These are phyloP conservation scores for Catamblyrhynchus diadema DNA, from an alignment of 2,797 vertebrate genomes.

Conservation along the genomic window DNA sequence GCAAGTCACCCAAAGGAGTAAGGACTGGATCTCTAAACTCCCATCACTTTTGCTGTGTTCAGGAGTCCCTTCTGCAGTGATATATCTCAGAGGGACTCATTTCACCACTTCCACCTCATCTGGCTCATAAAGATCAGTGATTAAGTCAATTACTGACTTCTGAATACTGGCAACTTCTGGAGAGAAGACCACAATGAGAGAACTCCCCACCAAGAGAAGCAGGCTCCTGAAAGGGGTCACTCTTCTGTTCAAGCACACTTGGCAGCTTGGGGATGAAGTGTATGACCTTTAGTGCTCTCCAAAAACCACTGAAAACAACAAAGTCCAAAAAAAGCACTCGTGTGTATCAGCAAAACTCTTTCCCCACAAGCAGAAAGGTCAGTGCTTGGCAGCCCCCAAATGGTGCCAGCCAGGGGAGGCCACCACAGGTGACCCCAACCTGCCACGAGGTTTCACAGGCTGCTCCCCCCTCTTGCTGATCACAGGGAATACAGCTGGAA, in stretches of 20 bases:
- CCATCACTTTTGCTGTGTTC: fast-evolving
- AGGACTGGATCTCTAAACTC: neutral
- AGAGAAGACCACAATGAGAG: neutral
- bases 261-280: neutral
- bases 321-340: neutral
- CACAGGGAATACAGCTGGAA: neutral
- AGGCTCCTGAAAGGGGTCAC: neutral
- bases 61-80: neutral
- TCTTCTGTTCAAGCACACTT: neutral
- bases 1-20: neutral
- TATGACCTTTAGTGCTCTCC: neutral
- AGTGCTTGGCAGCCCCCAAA: neutral
- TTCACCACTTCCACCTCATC: neutral
- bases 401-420: neutral
- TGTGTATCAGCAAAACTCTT: neutral
- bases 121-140: neutral
- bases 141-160: neutral
- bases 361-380: neutral
- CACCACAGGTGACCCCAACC: neutral
- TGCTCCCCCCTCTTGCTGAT: neutral
- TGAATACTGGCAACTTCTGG: neutral
- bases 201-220: neutral
- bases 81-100: neutral
- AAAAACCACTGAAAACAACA: neutral
- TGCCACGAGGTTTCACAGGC: neutral